These are phyloP conservation scores for Anodontia alba DNA, from an alignment of 2,888 invertebrate species.

Conservation along the genomic window DNA sequence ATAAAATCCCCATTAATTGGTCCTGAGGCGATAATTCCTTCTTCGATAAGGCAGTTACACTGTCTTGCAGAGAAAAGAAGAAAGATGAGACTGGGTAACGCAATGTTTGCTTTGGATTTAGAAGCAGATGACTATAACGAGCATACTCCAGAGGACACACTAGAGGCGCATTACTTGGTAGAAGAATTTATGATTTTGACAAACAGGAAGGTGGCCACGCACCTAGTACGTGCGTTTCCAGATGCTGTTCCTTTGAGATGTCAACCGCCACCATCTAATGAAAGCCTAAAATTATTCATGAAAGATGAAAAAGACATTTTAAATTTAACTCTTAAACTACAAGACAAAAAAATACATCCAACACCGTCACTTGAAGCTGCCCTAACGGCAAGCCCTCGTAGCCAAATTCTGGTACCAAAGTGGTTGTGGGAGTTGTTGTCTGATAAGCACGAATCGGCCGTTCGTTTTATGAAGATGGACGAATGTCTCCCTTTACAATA, in stretches of 20 bases:
- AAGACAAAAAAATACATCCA: constrained; percentile 31
- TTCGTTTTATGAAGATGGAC: constrained; percentile 50
- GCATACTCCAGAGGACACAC: constrained; percentile 16
- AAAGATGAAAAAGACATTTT: constrained; percentile 20
- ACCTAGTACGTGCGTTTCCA: constrained; percentile 20
- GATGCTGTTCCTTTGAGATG: constrained; percentile 38
- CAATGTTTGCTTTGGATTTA: constrained; percentile 43
- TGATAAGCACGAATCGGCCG: constrained; percentile 10
- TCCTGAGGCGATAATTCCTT: background rate
- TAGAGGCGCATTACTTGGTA: constrained; percentile 55
- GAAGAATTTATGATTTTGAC: constrained; percentile 59
- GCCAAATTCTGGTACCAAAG: constrained; percentile 15
- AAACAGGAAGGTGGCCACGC: constrained; percentile 38
- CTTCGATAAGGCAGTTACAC: constrained; percentile 43
- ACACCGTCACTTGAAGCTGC: constrained; percentile 17
- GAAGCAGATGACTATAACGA: constrained; percentile 32
- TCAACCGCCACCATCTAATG: constrained; percentile 43
- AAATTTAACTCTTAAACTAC: constrained; percentile 44
- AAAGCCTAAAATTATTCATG: constrained; percentile 36
- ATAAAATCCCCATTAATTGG: background rate
- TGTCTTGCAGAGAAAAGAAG: constrained; percentile 45
- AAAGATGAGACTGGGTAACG: constrained; percentile 36
- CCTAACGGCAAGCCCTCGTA: background rate
- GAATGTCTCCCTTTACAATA: constrained; percentile 58
- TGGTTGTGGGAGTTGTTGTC: constrained; percentile 50